Evolutionary conservation across 2,888 invertebrate genomes (phyloP).

Genomic region (Synanthedon vespiformis): DNA sequence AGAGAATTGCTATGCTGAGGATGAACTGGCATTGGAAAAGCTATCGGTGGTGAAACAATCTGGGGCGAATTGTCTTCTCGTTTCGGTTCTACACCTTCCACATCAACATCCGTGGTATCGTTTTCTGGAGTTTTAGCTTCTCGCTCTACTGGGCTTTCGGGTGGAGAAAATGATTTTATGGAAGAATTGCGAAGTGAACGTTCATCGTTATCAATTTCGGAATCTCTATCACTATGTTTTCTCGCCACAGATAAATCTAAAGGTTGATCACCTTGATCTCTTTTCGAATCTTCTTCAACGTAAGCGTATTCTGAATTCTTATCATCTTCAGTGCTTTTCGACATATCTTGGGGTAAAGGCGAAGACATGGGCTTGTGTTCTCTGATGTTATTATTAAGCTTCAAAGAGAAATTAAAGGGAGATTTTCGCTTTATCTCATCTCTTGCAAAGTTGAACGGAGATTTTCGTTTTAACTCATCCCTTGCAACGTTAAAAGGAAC

Average conservation of each 20-base stretch:
- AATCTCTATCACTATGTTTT: constrained; percentile 60
- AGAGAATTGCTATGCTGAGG: constrained; percentile 80
- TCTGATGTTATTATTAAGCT: constrained; percentile 36
- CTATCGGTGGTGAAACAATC: constrained; percentile 71
- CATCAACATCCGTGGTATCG: constrained; percentile 68
- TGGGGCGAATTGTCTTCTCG: constrained; percentile 50
- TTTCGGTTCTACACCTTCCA: constrained; percentile 64
- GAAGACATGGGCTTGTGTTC: constrained; percentile 34
- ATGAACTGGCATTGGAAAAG: constrained; percentile 86
- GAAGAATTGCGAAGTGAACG: constrained; percentile 52
- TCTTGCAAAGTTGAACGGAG: constrained; percentile 43
- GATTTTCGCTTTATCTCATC: constrained; percentile 46
- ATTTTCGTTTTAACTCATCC: constrained; percentile 45
- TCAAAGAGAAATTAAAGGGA: constrained; percentile 45
- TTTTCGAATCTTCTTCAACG: constrained; percentile 41
- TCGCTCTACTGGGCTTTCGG: constrained; percentile 48
- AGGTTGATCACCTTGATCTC: constrained; percentile 74
- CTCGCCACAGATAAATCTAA: constrained; percentile 78
- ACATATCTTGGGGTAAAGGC: constrained; percentile 44
- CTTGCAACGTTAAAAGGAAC: constrained; percentile 39
- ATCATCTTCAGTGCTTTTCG: constrained; percentile 36
- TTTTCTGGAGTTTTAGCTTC: constrained; percentile 56
- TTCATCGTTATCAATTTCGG: constrained; percentile 48
- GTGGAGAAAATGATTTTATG: constrained; percentile 56
- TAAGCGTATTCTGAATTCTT: constrained; percentile 47